Evolutionary conservation across 1,140 invertebrate species (phyloP).

Genomic region (Hetaerina americana): DNA sequence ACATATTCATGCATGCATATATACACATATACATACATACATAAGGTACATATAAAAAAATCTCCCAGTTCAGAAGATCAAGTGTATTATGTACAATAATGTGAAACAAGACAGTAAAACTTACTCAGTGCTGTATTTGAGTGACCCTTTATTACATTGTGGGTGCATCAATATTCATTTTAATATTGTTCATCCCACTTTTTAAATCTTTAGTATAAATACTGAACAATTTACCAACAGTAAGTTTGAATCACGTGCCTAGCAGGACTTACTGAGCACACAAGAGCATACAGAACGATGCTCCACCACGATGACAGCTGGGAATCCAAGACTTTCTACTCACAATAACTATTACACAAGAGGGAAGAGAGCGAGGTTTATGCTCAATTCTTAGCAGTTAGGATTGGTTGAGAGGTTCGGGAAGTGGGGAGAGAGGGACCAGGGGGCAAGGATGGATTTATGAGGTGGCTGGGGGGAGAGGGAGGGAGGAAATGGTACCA

Average conservation of each 20-base stretch:
- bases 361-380: conserved; percentile 4
- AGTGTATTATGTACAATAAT: not conserved
- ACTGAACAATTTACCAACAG: conserved; percentile 8
- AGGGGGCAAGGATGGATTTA: not conserved
- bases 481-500: not conserved
- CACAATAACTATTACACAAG: conserved; percentile 5
- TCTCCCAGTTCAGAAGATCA: not conserved
- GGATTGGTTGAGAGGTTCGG: not conserved
- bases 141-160: conserved; percentile 7
- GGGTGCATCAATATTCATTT: not conserved
- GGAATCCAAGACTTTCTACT: conserved; percentile 3
- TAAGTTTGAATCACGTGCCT: conserved; percentile 7
- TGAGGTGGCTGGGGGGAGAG: not conserved
- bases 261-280: conserved; percentile 8
- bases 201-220: conserved; percentile 5
- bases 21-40: too few relatives aligned
- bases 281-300: conserved; percentile 5
- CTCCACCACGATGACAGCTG: conserved; percentile 5
- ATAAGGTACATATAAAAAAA: too few relatives aligned
- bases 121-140: conserved; percentile 3
- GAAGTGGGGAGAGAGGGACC: not conserved
- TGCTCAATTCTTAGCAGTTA: not conserved
- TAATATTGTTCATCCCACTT: conserved; percentile 3
- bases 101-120: conserved; percentile 4
- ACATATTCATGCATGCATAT: too few relatives aligned